Evolutionary conservation across 2,113 vertebrate genomes (phyloP).

Genomic region (Festucalex cinctus): DNA sequence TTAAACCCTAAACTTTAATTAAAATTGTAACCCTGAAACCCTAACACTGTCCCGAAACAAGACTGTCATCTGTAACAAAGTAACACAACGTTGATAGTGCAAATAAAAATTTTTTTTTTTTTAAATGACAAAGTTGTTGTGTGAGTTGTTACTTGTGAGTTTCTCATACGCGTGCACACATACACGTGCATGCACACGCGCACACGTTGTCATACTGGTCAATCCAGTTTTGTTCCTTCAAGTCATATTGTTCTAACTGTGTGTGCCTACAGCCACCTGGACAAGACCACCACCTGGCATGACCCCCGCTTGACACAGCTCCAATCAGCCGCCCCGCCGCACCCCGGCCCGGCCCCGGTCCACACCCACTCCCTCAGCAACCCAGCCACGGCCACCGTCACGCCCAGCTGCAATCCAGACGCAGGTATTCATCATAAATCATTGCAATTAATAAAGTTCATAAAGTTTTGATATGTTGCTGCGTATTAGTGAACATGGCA

Average conservation of each 20-base stretch:
- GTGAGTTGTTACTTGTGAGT: not conserved
- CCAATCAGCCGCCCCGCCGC: constrained; percentile 56
- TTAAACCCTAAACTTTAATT: not conserved
- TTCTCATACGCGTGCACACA: not conserved
- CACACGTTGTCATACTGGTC: constrained; percentile 56
- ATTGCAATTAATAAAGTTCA: not conserved
- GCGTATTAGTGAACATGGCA: too few relatives aligned
- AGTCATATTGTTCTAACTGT: constrained; percentile 38
- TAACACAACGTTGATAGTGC: not conserved
- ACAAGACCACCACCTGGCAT: constrained; percentile 71
- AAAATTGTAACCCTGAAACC: not conserved
- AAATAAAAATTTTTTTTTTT: too few relatives aligned
- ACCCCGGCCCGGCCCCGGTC: constrained; percentile 43
- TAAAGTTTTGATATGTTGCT: too few relatives aligned
- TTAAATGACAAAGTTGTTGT: not conserved
- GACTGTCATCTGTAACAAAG: not conserved
- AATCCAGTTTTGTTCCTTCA: constrained; percentile 51
- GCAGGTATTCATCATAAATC: constrained; percentile 50
- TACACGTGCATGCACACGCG: too few relatives aligned
- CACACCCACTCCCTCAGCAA: constrained; percentile 66
- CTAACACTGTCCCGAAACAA: not conserved
- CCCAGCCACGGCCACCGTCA: constrained; percentile 54
- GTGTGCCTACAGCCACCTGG: constrained; percentile 63
- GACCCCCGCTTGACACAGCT: constrained; percentile 67
- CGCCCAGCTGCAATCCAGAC: constrained; percentile 56